Conservation (phyloP, 2,113 vertebrate genomes). For the Tenebrosternarchus preto region DNA sequence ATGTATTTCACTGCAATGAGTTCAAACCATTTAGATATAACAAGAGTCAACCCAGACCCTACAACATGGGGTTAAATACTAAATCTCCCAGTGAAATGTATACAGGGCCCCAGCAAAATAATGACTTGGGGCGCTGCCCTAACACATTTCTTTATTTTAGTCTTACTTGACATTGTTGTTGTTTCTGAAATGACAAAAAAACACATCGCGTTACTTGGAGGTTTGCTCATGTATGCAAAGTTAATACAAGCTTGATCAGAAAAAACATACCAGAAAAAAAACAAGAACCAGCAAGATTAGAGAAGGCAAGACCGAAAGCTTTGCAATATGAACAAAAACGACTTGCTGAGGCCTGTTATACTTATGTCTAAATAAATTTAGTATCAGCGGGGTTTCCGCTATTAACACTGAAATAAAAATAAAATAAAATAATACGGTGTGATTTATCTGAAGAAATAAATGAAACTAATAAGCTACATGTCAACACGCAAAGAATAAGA, state of each 20-base stretch:
- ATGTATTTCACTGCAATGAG: neutral
- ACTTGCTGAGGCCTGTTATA: neutral
- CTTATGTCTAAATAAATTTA: constrained; percentile 10
- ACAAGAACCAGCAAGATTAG: constrained; percentile 10
- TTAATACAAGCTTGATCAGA: neutral
- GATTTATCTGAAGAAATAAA: neutral
- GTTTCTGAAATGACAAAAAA: constrained; percentile 32
- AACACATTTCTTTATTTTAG: constrained; percentile 46
- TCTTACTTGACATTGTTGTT: constrained; percentile 47
- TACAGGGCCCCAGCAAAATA: constrained; percentile 32
- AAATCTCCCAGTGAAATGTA: constrained; percentile 22
- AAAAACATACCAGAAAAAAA: neutral
- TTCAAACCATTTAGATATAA: constrained; percentile 8
- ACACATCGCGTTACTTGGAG: neutral
- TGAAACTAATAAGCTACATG: neutral
- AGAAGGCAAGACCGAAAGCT: neutral
- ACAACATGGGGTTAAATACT: constrained; percentile 35
- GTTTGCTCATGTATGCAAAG: neutral
- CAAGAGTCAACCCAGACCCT: constrained; percentile 13
- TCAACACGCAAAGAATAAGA: neutral
- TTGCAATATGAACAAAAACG: neutral
- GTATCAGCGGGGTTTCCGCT: neutral
- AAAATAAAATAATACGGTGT: constrained; percentile 3
- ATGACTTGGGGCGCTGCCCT: constrained; percentile 26
- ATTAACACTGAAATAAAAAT: constrained; percentile 11